Evolutionary conservation across 2,888 invertebrate genomes (phyloP).

Genomic region (Campoplex nolae): DNA sequence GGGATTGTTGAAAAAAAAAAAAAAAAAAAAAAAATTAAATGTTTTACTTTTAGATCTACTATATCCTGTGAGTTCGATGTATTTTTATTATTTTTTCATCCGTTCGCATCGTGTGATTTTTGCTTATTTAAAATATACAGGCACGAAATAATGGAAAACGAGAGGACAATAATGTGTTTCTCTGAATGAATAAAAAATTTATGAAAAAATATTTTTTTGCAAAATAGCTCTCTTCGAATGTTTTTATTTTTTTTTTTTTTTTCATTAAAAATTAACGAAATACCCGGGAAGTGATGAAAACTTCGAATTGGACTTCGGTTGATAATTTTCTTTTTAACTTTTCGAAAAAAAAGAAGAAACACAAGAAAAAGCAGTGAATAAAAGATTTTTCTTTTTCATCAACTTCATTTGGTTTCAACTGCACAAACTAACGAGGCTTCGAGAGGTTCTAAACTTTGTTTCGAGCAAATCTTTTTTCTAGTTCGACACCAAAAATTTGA

Average conservation of each 20-base stretch:
- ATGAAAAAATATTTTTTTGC: background rate
- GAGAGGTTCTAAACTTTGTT: background rate
- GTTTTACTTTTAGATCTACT: background rate
- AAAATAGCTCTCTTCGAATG: background rate
- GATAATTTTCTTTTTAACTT: too few relatives aligned
- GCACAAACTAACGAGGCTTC: background rate
- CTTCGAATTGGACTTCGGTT: background rate
- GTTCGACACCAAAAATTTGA: background rate
- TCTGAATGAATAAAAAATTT: too few relatives aligned
- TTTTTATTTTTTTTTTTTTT: background rate
- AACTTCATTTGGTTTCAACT: background rate
- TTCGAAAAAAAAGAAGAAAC: too few relatives aligned
- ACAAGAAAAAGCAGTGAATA: background rate
- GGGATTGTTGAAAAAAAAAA: background rate
- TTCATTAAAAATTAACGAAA: background rate
- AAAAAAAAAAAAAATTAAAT: background rate
- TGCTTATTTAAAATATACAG: background rate
- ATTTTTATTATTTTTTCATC: background rate
- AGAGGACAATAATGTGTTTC: background rate
- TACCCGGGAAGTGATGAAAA: background rate
- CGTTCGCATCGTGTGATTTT: background rate
- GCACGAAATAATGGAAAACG: background rate
- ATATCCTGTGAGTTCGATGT: background rate
- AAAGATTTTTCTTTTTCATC: background rate
- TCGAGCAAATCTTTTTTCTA: too few relatives aligned